A percentile compares a stretch with the other conserved stretches of the same genome.
phyloP scores from a whole-genome alignment of 2,797 vertebrate species.

The Gymnodraco acuticeps region DNA sequence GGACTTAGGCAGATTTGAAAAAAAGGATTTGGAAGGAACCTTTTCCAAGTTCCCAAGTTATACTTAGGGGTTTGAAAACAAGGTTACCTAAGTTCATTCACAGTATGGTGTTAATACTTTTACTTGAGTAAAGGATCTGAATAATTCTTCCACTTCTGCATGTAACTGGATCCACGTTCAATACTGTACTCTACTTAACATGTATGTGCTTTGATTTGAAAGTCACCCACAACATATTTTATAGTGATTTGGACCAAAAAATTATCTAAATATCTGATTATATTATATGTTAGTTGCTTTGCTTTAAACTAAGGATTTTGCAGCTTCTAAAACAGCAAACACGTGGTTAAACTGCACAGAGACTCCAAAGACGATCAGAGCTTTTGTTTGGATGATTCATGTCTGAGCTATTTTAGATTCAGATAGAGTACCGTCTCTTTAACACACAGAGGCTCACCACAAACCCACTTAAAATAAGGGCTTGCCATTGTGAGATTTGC shows the following conservation, averaged over 20 bases:
- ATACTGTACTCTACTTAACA: too few relatives aligned
- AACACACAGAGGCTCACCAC: background rate
- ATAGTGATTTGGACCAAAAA: too few relatives aligned
- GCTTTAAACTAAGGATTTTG: background rate
- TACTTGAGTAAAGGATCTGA: too few relatives aligned
- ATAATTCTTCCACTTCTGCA: too few relatives aligned
- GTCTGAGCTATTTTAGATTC: background rate
- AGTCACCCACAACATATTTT: background rate
- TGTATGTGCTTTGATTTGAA: constrained; percentile 4
- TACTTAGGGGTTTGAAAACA: too few relatives aligned
- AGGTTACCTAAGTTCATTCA: too few relatives aligned
- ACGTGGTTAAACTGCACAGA: background rate
- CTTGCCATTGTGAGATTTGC: background rate
- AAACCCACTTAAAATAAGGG: background rate
- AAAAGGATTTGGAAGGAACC: too few relatives aligned
- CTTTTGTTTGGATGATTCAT: constrained; percentile 10
- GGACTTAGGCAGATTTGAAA: too few relatives aligned
- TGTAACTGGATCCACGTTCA: too few relatives aligned
- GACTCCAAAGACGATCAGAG: background rate
- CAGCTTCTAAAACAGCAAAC: background rate
- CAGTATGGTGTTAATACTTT: too few relatives aligned
- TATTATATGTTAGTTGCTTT: background rate
- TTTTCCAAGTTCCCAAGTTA: too few relatives aligned
- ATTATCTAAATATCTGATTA: too few relatives aligned
- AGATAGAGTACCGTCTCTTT: background rate